Base-by-base conservation (phyloP, 2,888 invertebrate genomes). In the Epiblema foenella region DNA sequence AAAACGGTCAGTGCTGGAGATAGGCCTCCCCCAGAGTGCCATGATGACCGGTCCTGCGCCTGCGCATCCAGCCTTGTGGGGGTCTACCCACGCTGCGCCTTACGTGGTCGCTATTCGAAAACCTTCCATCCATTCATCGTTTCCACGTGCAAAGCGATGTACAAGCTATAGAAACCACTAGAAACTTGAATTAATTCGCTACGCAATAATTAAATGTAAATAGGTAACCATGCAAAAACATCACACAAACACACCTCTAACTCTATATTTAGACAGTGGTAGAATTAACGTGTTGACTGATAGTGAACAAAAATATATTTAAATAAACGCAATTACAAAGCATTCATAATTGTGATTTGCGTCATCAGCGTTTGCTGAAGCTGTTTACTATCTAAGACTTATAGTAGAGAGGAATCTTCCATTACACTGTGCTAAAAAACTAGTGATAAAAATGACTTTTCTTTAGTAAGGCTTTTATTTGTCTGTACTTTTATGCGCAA, bases 341-440 rank as follows among this genome's bases (percentile, higher is more conserved):
- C 5, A 29, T 57, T 2, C 33, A 7, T 8, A 42, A 17, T 58
- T 69, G 58, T 17, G 49, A 64, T 69, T 64, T 69, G 58, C 69
- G 69, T 69, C 69, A 69, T 52, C 33, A 29, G 39, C 52, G n/a
- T 39, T 39, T 69, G 54, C 29, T 62, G n/a, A n/a, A n/a, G 52
- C 18, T 62, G 37, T 33, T 18, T 65, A 66, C 33, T n/a, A n/a
- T n/a, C 42, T 42, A n/a, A 49, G 37, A 42, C 11, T 17, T 51
- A n/a, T n/a, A n/a, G 20, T 1, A 42, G 1, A 10, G 4, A 54
- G 54, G 68, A 68, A 54, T 60, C 24, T 68, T 68, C 68, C 68
- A 68, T n/a, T 46, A 15, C n/a, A 46, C 15, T 46, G 46, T 8
- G 7, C n/a, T n/a, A 46, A 46, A n/a, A 8, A 24, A 8, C n/a